Conservation (phyloP, 2,888 invertebrate species). For the Drosophila falleni region DNA sequence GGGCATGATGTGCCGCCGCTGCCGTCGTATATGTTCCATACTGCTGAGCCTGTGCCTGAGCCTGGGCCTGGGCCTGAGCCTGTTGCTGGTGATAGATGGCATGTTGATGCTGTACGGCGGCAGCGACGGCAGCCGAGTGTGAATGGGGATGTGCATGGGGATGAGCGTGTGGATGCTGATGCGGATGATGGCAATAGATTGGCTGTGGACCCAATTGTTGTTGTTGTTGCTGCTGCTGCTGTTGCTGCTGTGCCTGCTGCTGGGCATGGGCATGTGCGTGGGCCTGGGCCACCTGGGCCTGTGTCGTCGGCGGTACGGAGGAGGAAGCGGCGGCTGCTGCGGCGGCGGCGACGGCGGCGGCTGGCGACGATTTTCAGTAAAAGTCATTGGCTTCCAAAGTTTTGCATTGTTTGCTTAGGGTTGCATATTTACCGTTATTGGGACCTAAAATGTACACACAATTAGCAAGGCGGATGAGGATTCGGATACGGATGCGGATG, state of each 20-base stretch:
- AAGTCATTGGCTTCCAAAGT: slow-evolving; percentile 96
- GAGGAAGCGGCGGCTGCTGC: slow-evolving; percentile 55
- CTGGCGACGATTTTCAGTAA: slow-evolving; percentile 93
- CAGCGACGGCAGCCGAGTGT: slow-evolving; percentile 86
- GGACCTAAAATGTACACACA: slow-evolving; percentile 86
- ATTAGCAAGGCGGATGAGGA: slow-evolving; percentile 75
- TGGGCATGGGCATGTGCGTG: slow-evolving; percentile 48
- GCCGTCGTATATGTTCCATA: slow-evolving; percentile 82
- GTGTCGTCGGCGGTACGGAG: slow-evolving; percentile 81
- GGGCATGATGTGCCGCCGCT: slow-evolving; percentile 74
- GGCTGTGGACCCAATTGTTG: slow-evolving; percentile 83
- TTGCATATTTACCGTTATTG: slow-evolving; percentile 96
- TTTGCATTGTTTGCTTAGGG: slow-evolving; percentile 98
- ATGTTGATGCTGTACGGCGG: slow-evolving; percentile 87
- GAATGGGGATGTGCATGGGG: slow-evolving; percentile 83
- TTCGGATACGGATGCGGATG: slow-evolving; percentile 59
- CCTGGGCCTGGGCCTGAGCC: slow-evolving; percentile 44
- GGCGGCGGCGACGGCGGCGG: slow-evolving; percentile 85
- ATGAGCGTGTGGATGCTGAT: slow-evolving; percentile 83
- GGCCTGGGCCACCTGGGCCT: slow-evolving; percentile 72
- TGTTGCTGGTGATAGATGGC: slow-evolving; percentile 85
- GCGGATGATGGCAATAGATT: slow-evolving; percentile 86
- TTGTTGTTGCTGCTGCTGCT: slow-evolving; percentile 66
- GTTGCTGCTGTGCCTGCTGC: slow-evolving; percentile 52
- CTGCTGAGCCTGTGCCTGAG: slow-evolving; percentile 81